Evolutionary conservation across 2,888 invertebrate genomes (phyloP), one percentile per base, ranked within the genome.

Genomic region (Dione juno): DNA sequence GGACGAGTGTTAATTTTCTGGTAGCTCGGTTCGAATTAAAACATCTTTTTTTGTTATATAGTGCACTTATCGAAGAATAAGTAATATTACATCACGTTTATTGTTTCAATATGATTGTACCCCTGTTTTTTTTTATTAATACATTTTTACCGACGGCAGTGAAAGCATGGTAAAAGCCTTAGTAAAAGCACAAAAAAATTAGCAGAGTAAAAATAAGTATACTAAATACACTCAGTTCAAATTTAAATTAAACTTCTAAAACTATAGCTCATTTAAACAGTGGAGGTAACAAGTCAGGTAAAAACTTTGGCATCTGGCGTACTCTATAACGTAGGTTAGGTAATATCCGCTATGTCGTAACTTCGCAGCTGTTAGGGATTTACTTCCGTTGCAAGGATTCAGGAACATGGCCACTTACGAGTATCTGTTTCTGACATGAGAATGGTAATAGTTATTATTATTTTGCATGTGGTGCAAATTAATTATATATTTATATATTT

Each of bases 311-410:
- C 58, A 59, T 50, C 61, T 61, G 61, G 37, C 37, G 67, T 61
- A 53, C 52, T 45, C 48, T 63, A 57, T 43, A 45, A 54, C 41
- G 50, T 63, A 54, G 66, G 63, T 67, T 50, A 67, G 48, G 63
- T 63, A 67, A 70, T 70, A 70, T 70, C 70, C 67, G 67, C 28
- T 41, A 57, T 54, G 67, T 70, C 70, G 57, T 67, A 67, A 70
- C 70, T 70, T 57, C 50, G 50, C 63, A 70, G 63, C 54, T 69
- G 68, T 28, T 67, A 63, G 41, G 67, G 64, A 81, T 83, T 80
- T 78, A 76, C 83, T 86, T 85, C 87, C 86, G 84, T 76, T 59
- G 76, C 83, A 73, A 52, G 75, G 76, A 85, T 74, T 68, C 54
- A 10, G 59, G 40, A 66, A 59, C 59, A 41, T 54, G 54, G 21